These are phyloP conservation scores for Todiramphus saurophagus DNA, from an alignment of 2,113 vertebrate genomes.

Conservation along the genomic window DNA sequence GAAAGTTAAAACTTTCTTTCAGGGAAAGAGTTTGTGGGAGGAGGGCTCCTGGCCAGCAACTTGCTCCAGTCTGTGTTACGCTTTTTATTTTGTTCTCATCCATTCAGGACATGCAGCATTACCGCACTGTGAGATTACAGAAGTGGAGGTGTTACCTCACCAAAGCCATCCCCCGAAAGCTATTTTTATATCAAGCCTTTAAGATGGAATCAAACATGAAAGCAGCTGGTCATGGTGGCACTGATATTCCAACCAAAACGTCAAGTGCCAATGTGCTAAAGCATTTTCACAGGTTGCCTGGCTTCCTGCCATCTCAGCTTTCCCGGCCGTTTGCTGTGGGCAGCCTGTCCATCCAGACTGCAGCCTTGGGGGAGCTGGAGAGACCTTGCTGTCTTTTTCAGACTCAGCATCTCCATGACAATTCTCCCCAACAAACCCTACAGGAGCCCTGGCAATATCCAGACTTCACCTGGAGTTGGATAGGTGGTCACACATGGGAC, in stretches of 20 bases:
- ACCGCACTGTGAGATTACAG: not conserved
- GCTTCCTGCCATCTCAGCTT: not conserved
- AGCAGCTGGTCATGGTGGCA: not conserved
- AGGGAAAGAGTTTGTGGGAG: not conserved
- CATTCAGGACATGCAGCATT: not conserved
- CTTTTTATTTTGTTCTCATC: not conserved
- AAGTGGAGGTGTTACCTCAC: not conserved
- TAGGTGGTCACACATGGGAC: fast-evolving
- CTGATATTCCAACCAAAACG: not conserved
- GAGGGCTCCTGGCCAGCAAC: not conserved
- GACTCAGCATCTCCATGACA: not conserved
- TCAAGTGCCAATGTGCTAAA: not conserved
- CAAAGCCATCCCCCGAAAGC: not conserved
- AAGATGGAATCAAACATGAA: not conserved
- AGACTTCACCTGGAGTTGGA: not conserved
- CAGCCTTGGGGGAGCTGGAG: not conserved
- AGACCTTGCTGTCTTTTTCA: not conserved
- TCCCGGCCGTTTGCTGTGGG: not conserved
- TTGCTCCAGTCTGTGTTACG: not conserved
- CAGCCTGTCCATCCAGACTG: not conserved
- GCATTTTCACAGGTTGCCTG: not conserved
- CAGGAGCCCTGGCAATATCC: not conserved
- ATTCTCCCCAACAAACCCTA: not conserved
- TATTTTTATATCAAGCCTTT: not conserved
- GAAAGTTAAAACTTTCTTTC: not conserved